Conservation (phyloP, 1,140 invertebrate species). For the Archivesica marissinica region DNA sequence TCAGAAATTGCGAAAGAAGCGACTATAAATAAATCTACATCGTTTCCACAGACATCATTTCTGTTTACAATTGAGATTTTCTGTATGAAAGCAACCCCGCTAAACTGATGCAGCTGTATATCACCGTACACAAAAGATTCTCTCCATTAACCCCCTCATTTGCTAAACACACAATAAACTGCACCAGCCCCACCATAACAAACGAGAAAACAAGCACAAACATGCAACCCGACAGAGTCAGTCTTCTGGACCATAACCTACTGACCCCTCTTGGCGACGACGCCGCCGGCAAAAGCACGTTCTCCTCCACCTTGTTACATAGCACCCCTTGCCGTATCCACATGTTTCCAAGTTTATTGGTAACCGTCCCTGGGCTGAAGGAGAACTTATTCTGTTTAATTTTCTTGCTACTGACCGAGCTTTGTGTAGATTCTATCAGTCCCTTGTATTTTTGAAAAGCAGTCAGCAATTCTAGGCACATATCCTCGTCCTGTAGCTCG, state of each 20-base stretch:
- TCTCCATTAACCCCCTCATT: conserved; percentile 23
- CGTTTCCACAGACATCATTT: neutral
- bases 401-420: conserved; percentile 37
- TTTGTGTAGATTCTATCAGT: conserved; percentile 48
- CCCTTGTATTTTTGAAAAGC: conserved; percentile 66
- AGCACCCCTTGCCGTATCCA: neutral
- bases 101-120: conserved; percentile 12
- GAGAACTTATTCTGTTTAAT: conserved; percentile 52
- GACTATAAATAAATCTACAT: neutral
- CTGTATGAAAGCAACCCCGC: conserved; percentile 47
- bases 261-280: neutral
- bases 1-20: too few relatives aligned
- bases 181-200: conserved; percentile 25
- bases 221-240: conserved; percentile 19
- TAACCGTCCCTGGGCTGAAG: conserved; percentile 54
- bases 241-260: neutral
- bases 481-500: conserved; percentile 76
- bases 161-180: conserved; percentile 9
- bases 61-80: conserved; percentile 7
- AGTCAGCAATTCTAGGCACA: conserved; percentile 77
- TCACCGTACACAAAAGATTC: neutral
- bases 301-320: neutral
- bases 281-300: conserved; percentile 8
- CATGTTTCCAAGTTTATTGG: conserved; percentile 14
- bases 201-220: neutral